Base-by-base conservation (phyloP, 2,113 vertebrate genomes). In the Procavia capensis region DNA sequence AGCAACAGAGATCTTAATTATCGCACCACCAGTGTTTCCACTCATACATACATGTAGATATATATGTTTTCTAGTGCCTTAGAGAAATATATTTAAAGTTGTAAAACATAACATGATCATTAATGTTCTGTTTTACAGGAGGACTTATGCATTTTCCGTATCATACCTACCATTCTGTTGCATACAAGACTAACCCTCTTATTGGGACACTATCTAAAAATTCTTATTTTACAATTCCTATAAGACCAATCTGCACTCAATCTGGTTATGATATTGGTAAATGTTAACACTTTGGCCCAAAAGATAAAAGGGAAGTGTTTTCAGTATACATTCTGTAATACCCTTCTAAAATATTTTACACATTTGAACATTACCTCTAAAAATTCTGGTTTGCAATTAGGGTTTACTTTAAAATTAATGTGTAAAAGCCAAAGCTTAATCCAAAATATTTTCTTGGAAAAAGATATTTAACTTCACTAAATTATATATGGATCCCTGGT, bases 61-160 rank as follows among this genome's bases (percentile, higher is more conserved):
- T 50, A 13, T 50, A 50, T 50, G n/a, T 72, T 88, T 88, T 80
- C 5, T 74, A 88, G 75, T n/a, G 66, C 11, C 29, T 39, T 68
- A 96, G 22, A 89, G 66, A 95, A 82, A 80, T 82, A 54, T 78
- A 88, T 79, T 81, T 91, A 45, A 92, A 93, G 36, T 50, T 63
- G 14, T 68, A 82, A 86, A 82, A 80, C 13, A 76, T 66, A n/a
- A n/a, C n/a, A n/a, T 68, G 27, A 70, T 81, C n/a, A 22, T 86
- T 50, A 75, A 36, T 39, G 17, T 39, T 63, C 24, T 92, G 10
- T 88, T 63, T 74, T 88, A 70, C 16, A 88, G 41, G n/a, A 86
- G 47, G 47, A 22, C 10, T 34, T 93, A 41, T 36, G 10, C 47
- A 79, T 45, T n/a, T 8, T 43, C 17, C 43, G 9, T 31, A 29